Percentiles rank a stretch among this genome's conserved stretches.
These are phyloP conservation scores for Callaeas wilsoni DNA, from an alignment of 2,113 vertebrate genomes.

Conservation along the genomic window DNA sequence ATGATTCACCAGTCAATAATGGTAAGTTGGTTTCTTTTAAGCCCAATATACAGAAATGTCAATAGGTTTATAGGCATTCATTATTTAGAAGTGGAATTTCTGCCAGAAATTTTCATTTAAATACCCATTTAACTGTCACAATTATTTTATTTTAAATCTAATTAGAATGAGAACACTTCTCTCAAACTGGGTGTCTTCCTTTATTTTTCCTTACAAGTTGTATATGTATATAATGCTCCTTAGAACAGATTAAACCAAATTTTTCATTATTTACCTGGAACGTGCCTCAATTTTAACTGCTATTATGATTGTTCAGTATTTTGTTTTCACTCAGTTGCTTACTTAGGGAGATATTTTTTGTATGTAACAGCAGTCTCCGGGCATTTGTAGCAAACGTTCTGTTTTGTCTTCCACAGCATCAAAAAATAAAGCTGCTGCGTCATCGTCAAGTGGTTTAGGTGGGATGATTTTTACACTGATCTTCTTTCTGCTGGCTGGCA, in stretches of 20 bases:
- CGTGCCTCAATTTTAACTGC: background rate
- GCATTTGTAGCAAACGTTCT: background rate
- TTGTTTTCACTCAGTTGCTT: background rate
- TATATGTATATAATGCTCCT: background rate
- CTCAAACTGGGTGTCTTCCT: background rate
- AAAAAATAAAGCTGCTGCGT: slow-evolving; percentile 16
- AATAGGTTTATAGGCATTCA: background rate
- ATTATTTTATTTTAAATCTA: background rate
- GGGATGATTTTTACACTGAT: slow-evolving; percentile 76
- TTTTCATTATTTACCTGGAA: background rate
- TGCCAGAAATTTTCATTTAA: background rate
- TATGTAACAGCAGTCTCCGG: background rate
- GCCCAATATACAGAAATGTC: background rate
- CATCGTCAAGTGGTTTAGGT: slow-evolving; percentile 25
- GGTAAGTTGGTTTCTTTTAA: slow-evolving; percentile 59
- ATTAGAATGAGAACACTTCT: background rate
- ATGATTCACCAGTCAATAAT: slow-evolving; percentile 45
- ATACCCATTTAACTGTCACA: background rate
- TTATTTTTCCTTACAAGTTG: background rate
- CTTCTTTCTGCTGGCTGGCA: slow-evolving; percentile 71
- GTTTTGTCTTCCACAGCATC: slow-evolving; percentile 28
- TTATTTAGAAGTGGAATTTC: background rate
- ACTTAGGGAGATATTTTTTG: background rate
- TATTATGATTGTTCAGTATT: background rate
- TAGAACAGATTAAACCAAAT: background rate